These are phyloP conservation scores for Sebastiscus albofasciatus DNA, from an alignment of 2,797 vertebrate genomes.

Conservation along the genomic window DNA sequence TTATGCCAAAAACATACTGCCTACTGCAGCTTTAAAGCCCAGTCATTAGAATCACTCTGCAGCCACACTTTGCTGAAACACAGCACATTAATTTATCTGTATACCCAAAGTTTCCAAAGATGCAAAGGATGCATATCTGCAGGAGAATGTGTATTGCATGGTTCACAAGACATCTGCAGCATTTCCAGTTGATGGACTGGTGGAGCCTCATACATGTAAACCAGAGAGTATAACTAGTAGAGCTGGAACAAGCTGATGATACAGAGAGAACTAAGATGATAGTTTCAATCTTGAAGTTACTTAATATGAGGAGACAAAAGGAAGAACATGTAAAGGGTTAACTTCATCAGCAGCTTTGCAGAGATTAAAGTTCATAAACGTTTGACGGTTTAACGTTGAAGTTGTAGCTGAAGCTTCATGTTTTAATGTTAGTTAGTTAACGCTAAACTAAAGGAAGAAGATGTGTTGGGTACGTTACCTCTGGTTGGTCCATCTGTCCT, in stretches of 20 bases:
- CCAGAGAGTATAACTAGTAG: too few species aligned
- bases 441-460: neutral
- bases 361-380: neutral
- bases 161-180: neutral
- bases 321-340: neutral
- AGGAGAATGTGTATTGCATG: neutral
- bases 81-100: neutral
- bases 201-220: too few species aligned
- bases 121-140: neutral
- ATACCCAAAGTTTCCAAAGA: neutral
- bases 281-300: neutral
- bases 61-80: neutral
- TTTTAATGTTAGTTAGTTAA: neutral
- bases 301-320: neutral
- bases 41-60: neutral
- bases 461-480: conserved; percentile 32
- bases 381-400: neutral
- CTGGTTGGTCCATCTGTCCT: conserved; percentile 36
- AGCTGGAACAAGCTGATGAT: neutral
- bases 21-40: too few species aligned
- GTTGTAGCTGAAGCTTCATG: neutral
- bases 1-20: too few species aligned
- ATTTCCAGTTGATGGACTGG: neutral
- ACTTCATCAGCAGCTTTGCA: neutral
- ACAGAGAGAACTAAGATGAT: neutral